A percentile compares a stretch with the other conserved stretches of the same genome.
phyloP scores from a whole-genome alignment of 2,888 invertebrate genomes.

The Yponomeuta malinellus region DNA sequence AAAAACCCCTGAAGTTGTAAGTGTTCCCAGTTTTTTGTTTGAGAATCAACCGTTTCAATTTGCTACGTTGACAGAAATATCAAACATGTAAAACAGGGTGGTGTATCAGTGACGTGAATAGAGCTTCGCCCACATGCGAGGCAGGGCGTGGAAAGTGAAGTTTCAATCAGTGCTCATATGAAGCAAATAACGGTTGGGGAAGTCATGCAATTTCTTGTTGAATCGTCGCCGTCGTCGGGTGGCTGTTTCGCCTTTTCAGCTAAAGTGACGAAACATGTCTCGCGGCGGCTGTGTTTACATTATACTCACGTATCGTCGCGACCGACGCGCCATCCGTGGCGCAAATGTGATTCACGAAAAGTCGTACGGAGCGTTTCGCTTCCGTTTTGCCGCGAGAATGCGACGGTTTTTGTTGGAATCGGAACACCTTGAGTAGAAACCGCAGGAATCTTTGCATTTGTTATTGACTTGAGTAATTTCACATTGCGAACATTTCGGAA shows the following conservation, averaged over 20 bases:
- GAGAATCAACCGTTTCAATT: background rate
- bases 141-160: conserved; percentile 9
- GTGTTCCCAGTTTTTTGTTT: too few relatives aligned
- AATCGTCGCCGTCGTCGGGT: conserved; percentile 30
- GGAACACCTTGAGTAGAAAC: background rate
- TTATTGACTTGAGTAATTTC: background rate
- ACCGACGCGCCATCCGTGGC: conserved; percentile 1
- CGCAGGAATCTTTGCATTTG: background rate
- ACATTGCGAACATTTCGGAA: background rate
- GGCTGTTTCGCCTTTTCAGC: conserved; percentile 40
- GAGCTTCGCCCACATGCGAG: background rate
- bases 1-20: too few relatives aligned
- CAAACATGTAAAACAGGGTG: background rate
- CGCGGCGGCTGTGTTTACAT: conserved; percentile 46
- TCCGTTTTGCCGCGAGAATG: conserved; percentile 17
- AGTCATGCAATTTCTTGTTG: conserved; percentile 43
- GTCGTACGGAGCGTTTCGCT: conserved; percentile 24
- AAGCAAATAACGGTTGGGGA: conserved; percentile 40
- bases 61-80: background rate
- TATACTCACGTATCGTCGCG: conserved; percentile 45
- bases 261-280: conserved; percentile 68
- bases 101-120: background rate
- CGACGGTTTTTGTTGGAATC: background rate
- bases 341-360: conserved; percentile 7
- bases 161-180: conserved; percentile 29